Evolutionary conservation across 2,113 vertebrate genomes (phyloP), one percentile per base, ranked within the genome.

Genomic region (Chaenogobius annularis): DNA sequence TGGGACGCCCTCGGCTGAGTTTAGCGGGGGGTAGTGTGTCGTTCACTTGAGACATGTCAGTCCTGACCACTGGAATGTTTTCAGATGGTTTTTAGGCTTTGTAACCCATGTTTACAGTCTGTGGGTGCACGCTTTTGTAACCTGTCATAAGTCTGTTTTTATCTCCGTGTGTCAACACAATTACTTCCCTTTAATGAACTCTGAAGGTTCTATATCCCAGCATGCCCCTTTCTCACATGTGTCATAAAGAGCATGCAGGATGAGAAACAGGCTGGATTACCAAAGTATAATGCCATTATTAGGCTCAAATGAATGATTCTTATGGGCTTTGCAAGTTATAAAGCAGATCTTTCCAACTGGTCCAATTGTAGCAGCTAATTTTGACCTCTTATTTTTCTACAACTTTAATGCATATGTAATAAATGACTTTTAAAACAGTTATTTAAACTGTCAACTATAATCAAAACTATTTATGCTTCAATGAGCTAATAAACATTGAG

Each of bases 1-100:
- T 31, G 10, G 58, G 37, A 40, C 35, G 31, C 13, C 6, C 9
- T 37, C 35, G 35, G 61, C 37, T 63, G 61, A 9, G 19, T 63
- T 19, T 63, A n/a, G 31, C 35, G 3, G 19, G 31, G 61, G 61
- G 67, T 66, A 68, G 74, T 58, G 44, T 73, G 70, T 77, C 87
- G 64, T 82, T 85, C 69, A 70, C 80, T 84, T 84, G 75, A 35
- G 47, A 68, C 20, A 37, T 79, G 76, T 85, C 71, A 71, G 68
- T 88, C 72, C 50, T 72, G 84, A 73, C 72, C 80, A 56, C 70
- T 70, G 83, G 87, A 88, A 89, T 90, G 81, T 71, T 81, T 80
- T 66, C 22, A 66, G 64, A 77, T 72, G 74, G 61, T 78, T 71
- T 54, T 40, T 67, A 68, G 70, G 35, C 40, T 73, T 68, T 73